Evolutionary conservation across 92 coral and sea anemone genomes (phyloP), one percentile per base, ranked within the genome.

Genomic region (Desmophyllum pertusum): DNA sequence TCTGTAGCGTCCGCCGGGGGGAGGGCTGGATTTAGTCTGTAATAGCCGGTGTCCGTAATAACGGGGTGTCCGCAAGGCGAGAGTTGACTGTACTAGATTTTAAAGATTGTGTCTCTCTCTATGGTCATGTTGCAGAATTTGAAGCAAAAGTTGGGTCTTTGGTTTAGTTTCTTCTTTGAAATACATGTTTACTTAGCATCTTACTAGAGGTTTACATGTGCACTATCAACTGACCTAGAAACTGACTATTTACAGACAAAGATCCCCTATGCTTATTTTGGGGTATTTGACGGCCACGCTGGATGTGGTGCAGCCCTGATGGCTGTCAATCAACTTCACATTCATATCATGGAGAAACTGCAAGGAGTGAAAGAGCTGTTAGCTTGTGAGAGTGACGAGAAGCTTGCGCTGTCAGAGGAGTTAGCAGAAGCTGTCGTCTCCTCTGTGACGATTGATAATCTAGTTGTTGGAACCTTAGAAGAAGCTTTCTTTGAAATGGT

Each of bases 401-500:
- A 92, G 65, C 87, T 92, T 50, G 88, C 91, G 31, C 73, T 76
- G 55, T 79, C 90, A 7, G 85, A 90, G 33, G 73, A 83, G 39
- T 84, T 96, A 64, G 78, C 91, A 23, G 98, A 94, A 50, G 93
- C 95, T 68, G 93, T 92, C 74, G 98, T 93, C 21, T 91, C 98
- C 10, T 89, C 94, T 33, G 90, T 96, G 40, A 90, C 93, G 48
- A 88, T 94, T 79, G 98, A 96, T 53, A 89, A 88, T 68, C 91
- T 96, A 3, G 83, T 96, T 21, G 79, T 42, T 64, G 98, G 98
- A 46, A 93, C 91, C 50, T 52, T 96, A n/a, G 98, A 96, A 29
- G 98, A 96, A 63, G 92, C 98, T 55, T 96, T 96, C 88, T 94
- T 96, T 88, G 98, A 94, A 84, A 90, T 96, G 98, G 98, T 96